Conservation (phyloP, 2,113 vertebrate species). For the Puntigrus tetrazona region DNA sequence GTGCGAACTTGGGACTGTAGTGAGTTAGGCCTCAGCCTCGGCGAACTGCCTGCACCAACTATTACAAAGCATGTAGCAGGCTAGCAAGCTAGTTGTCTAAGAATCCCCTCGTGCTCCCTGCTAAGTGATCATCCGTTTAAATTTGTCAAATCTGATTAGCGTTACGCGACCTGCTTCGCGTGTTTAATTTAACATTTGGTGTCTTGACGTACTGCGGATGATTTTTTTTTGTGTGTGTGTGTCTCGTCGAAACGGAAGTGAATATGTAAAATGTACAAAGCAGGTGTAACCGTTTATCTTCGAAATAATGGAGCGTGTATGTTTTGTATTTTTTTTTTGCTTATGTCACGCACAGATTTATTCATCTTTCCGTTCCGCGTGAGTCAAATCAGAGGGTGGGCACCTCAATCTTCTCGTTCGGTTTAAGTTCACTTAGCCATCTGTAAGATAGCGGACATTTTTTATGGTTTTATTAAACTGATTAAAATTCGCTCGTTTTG, state of each 20-base stretch:
- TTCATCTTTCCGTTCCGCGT: background rate
- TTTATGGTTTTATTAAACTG: background rate
- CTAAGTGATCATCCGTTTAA: background rate
- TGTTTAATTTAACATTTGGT: background rate
- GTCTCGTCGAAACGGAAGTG: constrained; percentile 28
- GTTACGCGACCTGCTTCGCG: background rate
- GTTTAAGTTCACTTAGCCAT: background rate
- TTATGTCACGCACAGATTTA: constrained; percentile 3
- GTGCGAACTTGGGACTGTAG: constrained; percentile 46
- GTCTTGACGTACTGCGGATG: background rate
- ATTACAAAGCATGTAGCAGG: constrained; percentile 9
- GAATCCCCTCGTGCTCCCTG: background rate
- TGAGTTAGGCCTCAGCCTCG: constrained; percentile 47
- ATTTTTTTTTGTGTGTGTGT: background rate
- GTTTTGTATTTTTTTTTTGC: background rate
- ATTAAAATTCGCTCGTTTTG: background rate
- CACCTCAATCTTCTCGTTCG: background rate
- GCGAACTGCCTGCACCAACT: constrained; percentile 21
- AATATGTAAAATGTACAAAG: background rate
- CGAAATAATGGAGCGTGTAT: background rate
- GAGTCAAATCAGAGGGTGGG: background rate
- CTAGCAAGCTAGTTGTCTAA: background rate
- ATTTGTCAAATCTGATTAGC: constrained; percentile 53
- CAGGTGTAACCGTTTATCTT: constrained; percentile 17
- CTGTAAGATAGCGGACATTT: background rate